Base-by-base conservation (phyloP, 2,888 invertebrate genomes). In the Pedicia rivosa region DNA sequence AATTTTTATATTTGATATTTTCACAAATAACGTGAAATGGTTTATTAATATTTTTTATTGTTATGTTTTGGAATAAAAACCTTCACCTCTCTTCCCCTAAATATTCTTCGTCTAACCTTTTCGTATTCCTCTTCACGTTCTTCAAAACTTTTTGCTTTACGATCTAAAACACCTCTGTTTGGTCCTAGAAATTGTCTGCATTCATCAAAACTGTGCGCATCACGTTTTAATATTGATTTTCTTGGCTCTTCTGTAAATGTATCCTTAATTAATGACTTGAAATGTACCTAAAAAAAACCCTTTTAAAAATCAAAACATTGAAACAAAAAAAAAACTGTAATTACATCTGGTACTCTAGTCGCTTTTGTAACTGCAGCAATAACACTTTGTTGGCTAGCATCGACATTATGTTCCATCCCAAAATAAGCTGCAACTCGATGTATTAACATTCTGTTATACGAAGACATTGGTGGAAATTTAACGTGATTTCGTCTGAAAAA, bases 401-500 rank as follows among this genome's bases (percentile, higher is more conserved):
- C 94, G 15, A 92, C 78, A 53, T 90, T 88, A 59, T 95, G 94
- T 38, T 88, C 84, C 69, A 95, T 77, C 38, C 91, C 90, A 64
- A 92, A 94, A 54, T 84, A 84, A 13, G 90, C 81, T 0, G 94
- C 90, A 42, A 87, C 83, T 22, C 94, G 77, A 58, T 95, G 95
- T 2, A 94, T 88, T 48, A 95, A 63, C 92, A 95, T 91, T 20
- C 95, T 74, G 44, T 92, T 90, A 67, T 95, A 95, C 37, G 92
- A 91, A 41, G 90, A 83, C 81, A 91, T 87, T 55, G 80, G 79
- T 13, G 86, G 86, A 63, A 94, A 92, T 50, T 82, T 82, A 49
- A 80, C 78, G 53, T 78, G 73, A 49, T 73, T 72, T 44, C 74
- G 73, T n/a, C 79, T 79, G 55, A 2, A 54, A 54, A 36, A n/a